Evolutionary conservation across 2,888 invertebrate species (phyloP).

Genomic region (Crepidodera aurea): DNA sequence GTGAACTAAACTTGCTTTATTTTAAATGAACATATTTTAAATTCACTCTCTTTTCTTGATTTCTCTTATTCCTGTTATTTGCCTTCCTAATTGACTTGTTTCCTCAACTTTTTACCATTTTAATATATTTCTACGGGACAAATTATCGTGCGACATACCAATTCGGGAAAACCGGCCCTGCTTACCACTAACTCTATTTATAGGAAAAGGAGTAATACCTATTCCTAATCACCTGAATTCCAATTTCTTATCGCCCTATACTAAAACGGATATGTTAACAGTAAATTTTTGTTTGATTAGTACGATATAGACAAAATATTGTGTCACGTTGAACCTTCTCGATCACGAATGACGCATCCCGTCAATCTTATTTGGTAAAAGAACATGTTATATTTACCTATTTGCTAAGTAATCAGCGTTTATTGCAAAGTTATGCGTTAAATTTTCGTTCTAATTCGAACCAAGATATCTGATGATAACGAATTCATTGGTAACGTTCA

Average conservation of each 20-base stretch:
- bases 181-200: not conserved
- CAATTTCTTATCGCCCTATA: slow-evolving; percentile 6
- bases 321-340: slow-evolving; percentile 10
- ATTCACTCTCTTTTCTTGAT: too few relatives aligned
- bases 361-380: not conserved
- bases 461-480: slow-evolving; percentile 41
- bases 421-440: slow-evolving; percentile 41
- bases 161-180: not conserved
- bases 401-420: slow-evolving; percentile 24
- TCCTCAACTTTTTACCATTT: too few relatives aligned
- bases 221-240: slow-evolving; percentile 10
- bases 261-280: slow-evolving; percentile 25
- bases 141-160: too few relatives aligned
- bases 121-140: too few relatives aligned
- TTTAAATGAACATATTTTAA: too few relatives aligned
- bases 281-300: slow-evolving; percentile 32
- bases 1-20: too few relatives aligned
- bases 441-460: slow-evolving; percentile 45
- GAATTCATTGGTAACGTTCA: slow-evolving; percentile 1
- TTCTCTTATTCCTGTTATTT: too few relatives aligned
- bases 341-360: slow-evolving; percentile 3
- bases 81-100: too few relatives aligned
- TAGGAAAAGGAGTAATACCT: slow-evolving; percentile 11
- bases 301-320: slow-evolving; percentile 19
- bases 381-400: slow-evolving; percentile 1